Conservation (phyloP, 2,888 invertebrate genomes). For the Eristalis arbustorum region DNA sequence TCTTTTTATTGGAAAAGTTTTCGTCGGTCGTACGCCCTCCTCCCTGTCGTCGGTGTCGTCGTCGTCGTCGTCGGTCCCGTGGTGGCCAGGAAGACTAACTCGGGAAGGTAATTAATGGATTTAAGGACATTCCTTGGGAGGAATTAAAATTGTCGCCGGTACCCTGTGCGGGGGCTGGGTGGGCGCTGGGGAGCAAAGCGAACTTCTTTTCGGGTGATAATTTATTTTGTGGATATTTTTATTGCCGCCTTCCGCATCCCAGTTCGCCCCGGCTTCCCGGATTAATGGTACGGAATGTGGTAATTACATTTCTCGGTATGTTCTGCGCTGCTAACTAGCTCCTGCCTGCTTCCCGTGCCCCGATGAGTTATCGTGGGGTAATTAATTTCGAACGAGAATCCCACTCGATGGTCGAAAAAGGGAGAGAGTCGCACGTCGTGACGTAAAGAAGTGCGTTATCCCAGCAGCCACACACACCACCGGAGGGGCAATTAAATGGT, state of each 20-base stretch:
- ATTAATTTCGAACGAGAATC: background rate
- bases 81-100: too few relatives aligned
- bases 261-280: background rate
- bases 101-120: slow-evolving; percentile 32
- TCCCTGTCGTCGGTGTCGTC: too few relatives aligned
- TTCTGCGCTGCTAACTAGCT: slow-evolving; percentile 28
- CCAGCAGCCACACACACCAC: background rate
- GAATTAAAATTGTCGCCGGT: slow-evolving; percentile 28
- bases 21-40: background rate
- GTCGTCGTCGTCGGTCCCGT: too few relatives aligned
- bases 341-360: background rate
- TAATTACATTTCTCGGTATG: slow-evolving; percentile 37
- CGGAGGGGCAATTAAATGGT: background rate
- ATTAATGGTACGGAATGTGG: slow-evolving; percentile 43
- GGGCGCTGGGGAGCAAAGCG: background rate
- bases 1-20: slow-evolving; percentile 3
- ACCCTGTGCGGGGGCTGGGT: background rate
- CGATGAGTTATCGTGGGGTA: background rate
- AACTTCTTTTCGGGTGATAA: slow-evolving; percentile 42
- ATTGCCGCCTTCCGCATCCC: slow-evolving; percentile 33
- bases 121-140: slow-evolving; percentile 30
- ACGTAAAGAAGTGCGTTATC: background rate
- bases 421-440: too few relatives aligned
- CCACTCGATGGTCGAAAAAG: background rate
- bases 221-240: slow-evolving; percentile 46